Percentiles rank a stretch among this genome's conserved stretches.
These are phyloP conservation scores for Ianthella basta DNA, from an alignment of 37 sponge, comb jelly and placozoan species.

Conservation along the genomic window DNA sequence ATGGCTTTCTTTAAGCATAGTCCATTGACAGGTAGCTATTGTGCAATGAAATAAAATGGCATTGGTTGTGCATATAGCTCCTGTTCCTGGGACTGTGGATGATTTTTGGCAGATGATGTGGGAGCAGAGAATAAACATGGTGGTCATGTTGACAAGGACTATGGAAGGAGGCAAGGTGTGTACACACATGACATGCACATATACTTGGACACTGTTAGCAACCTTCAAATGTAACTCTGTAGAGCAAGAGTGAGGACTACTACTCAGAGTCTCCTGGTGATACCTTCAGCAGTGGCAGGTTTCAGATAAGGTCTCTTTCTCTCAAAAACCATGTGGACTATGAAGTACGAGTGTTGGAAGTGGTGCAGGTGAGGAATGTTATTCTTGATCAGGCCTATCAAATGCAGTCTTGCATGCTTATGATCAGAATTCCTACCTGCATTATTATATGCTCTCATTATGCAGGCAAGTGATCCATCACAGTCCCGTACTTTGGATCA, in stretches of 20 bases:
- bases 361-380: not conserved
- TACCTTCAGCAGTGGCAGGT: not conserved
- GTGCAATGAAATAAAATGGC: not conserved
- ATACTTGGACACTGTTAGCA: too few relatives aligned
- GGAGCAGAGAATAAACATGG: not conserved
- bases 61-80: not conserved
- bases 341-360: not conserved
- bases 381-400: too few relatives aligned
- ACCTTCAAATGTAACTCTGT: too few relatives aligned
- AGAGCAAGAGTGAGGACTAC: conserved; percentile 3
- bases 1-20: too few relatives aligned
- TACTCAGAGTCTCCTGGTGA: not conserved
- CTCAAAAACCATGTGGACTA: conserved; percentile 23
- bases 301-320: not conserved
- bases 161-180: not conserved
- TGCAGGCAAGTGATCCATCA: not conserved
- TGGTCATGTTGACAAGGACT: not conserved
- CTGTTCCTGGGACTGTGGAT: not conserved
- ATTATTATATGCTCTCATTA: too few relatives aligned
- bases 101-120: conserved; percentile 25
- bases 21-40: too few relatives aligned
- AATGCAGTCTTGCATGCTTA: too few relatives aligned
- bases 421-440: too few relatives aligned
- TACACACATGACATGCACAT: too few relatives aligned
- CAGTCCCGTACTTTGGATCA: not conserved